Base-by-base conservation (phyloP, 2,113 vertebrate genomes). In the Hiodon alosoides region DNA sequence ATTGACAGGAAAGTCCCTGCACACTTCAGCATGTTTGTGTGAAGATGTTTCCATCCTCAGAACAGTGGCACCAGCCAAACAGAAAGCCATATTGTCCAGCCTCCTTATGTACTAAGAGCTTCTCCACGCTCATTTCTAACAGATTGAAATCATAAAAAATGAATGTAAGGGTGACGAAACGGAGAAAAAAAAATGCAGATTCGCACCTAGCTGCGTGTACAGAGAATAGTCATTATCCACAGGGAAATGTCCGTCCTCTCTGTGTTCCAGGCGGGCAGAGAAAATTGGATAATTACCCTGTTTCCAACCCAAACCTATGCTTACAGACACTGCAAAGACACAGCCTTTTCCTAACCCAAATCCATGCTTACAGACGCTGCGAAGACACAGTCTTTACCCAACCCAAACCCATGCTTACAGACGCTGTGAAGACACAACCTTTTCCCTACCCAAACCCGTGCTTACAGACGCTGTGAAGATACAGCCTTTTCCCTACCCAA, bases 251-350 rank as follows among this genome's bases (percentile, higher is more conserved):
- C 61, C 61, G 46, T 50, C 46, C 10, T 51, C 9, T 57, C 59
- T 65, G 54, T 52, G 52, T 57, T 72, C 61, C 52, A 50, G 46
- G 54, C 53, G 16, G 10, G 61, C 61, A 67, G 57, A 77, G 70
- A 65, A 71, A 80, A 82, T 77, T 71, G 72, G 78, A 76, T 81
- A 79, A 76, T 84, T 82, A 73, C 55, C 48, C 72, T 71, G 62
- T 73, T 57, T n/a, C 53, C 77, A 52, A n/a, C n/a, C n/a, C n/a
- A n/a, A n/a, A n/a, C n/a, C n/a, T n/a, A n/a, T n/a, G n/a, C n/a
- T n/a, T n/a, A n/a, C n/a, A n/a, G n/a, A n/a, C n/a, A n/a, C n/a
- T n/a, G n/a, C n/a, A n/a, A n/a, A n/a, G n/a, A n/a, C n/a, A n/a
- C n/a, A n/a, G n/a, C 48, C 72, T 71, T 64, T 73, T 57, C n/a